phyloP scores from a whole-genome alignment of 1,140 invertebrate species.

The Lordiphosa stackelbergi region DNA sequence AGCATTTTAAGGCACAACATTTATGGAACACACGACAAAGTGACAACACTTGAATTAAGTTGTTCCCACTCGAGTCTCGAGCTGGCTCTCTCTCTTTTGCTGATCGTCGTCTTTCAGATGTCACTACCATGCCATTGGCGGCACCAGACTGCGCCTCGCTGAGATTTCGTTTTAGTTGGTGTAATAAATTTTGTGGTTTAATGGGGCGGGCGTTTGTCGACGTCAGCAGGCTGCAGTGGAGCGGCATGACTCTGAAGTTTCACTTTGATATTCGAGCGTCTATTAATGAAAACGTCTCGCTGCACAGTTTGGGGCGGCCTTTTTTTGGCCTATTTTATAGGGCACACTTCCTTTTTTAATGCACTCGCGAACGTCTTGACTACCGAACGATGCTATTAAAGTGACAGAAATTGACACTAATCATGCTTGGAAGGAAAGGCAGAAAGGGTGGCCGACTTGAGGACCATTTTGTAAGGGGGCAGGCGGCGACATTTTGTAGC shows the following conservation, averaged over 20 bases:
- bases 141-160: constrained; percentile 31
- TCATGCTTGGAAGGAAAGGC: constrained; percentile 58
- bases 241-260: constrained; percentile 64
- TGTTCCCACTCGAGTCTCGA: constrained; percentile 29
- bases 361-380: constrained; percentile 43
- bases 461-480: not conserved
- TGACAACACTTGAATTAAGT: constrained; percentile 75
- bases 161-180: constrained; percentile 73
- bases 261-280: constrained; percentile 72
- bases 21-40: constrained; percentile 70
- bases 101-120: constrained; percentile 40
- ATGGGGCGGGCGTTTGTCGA: constrained; percentile 64
- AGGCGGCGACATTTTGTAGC: constrained; percentile 48
- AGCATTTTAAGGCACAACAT: constrained; percentile 58
- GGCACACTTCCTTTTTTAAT: constrained; percentile 67
- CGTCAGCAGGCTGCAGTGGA: constrained; percentile 29
- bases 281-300: constrained; percentile 68
- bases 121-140: constrained; percentile 37
- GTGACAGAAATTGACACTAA: constrained; percentile 74
- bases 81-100: constrained; percentile 19
- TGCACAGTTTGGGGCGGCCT: constrained; percentile 27
- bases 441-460: constrained; percentile 46
- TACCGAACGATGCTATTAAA: constrained; percentile 62
- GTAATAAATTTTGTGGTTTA: constrained; percentile 76
- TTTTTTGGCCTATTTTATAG: constrained; percentile 67